phyloP scores from a whole-genome alignment of 2,888 invertebrate species.

The Callyntrura sp. region DNA sequence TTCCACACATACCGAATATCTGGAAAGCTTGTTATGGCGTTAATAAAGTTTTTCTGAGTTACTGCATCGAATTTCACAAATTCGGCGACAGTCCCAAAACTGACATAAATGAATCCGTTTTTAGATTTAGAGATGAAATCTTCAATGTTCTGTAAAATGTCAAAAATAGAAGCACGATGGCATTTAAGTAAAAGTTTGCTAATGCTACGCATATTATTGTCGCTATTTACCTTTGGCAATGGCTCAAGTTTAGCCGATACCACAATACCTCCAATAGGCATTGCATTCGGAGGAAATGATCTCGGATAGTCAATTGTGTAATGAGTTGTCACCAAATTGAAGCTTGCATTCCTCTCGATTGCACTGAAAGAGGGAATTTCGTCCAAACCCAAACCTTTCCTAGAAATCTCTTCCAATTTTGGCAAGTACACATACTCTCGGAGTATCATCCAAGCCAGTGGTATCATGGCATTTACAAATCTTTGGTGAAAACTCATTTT shows the following conservation, averaged over 20 bases:
- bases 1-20: slow-evolving; percentile 64
- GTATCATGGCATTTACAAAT: slow-evolving; percentile 73
- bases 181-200: too few relatives aligned
- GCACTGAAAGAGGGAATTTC: slow-evolving; percentile 72
- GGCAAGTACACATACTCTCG: slow-evolving; percentile 72
- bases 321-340: slow-evolving; percentile 77
- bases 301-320: slow-evolving; percentile 76
- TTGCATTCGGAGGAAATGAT: slow-evolving; percentile 75
- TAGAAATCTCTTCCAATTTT: slow-evolving; percentile 63
- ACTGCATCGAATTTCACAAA: slow-evolving; percentile 51
- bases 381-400: slow-evolving; percentile 63
- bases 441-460: slow-evolving; percentile 56
- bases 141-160: slow-evolving; percentile 49
- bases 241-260: slow-evolving; percentile 14
- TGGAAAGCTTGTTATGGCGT: slow-evolving; percentile 33
- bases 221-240: slow-evolving; percentile 47
- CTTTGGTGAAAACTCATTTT: slow-evolving; percentile 68
- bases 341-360: slow-evolving; percentile 74
- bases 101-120: slow-evolving; percentile 66
- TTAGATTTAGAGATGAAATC: slow-evolving; percentile 45
- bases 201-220: too few relatives aligned
- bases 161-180: too few relatives aligned
- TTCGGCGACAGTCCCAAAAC: slow-evolving; percentile 68
- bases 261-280: slow-evolving; percentile 65
- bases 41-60: slow-evolving; percentile 57